Conservation (phyloP, 2,888 invertebrate genomes). For the Tetanocera ferruginea region DNA sequence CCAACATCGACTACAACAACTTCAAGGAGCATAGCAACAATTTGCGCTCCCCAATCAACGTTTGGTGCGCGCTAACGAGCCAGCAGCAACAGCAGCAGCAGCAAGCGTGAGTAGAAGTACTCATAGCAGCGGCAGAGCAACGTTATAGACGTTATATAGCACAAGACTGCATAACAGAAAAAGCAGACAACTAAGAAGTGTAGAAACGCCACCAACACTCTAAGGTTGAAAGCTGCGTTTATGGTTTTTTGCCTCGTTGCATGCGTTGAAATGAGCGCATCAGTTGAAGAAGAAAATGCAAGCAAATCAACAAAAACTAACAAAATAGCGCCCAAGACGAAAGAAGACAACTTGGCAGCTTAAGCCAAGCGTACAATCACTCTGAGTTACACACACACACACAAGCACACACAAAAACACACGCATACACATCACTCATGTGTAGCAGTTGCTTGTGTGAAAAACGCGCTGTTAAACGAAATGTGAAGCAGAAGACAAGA, state of each 20-base stretch:
- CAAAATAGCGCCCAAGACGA: constrained; percentile 5
- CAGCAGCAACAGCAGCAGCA: background rate
- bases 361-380: constrained; percentile 22
- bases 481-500: background rate
- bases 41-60: constrained; percentile 21
- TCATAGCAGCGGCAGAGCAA: background rate
- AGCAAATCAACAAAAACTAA: background rate
- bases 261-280: constrained; percentile 15
- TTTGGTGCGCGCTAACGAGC: constrained; percentile 28
- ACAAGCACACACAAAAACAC: background rate
- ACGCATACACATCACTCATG: background rate
- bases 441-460: too few species aligned
- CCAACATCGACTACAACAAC: background rate
- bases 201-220: too few species aligned
- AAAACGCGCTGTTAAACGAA: constrained; percentile 3
- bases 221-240: constrained; percentile 12
- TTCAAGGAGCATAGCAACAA: background rate
- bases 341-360: background rate
- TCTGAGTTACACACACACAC: background rate
- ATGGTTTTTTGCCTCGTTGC: constrained; percentile 27
- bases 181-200: too few species aligned
- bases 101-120: background rate
- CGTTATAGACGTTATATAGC: constrained; percentile 15
- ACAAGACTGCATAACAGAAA: background rate
- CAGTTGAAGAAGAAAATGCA: background rate